Evolutionary conservation across 2,797 vertebrate genomes (phyloP).

Genomic region (Hafferia zeledoni): DNA sequence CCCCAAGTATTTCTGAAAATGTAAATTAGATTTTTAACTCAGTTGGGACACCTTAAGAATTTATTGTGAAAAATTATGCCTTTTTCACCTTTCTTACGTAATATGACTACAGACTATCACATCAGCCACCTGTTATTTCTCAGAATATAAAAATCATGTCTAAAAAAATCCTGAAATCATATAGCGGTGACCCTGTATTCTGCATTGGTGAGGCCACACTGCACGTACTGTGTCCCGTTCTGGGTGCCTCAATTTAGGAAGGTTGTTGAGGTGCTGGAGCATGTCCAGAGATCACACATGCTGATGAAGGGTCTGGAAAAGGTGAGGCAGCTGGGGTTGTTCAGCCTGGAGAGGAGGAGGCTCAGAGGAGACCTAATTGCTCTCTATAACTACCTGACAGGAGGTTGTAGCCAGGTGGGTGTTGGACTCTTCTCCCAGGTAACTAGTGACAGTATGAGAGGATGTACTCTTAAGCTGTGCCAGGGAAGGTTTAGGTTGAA

Average conservation of each 20-base stretch:
- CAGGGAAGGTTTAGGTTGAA: not conserved
- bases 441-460: not conserved
- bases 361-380: not conserved
- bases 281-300: not conserved
- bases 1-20: not conserved
- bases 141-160: not conserved
- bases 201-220: not conserved
- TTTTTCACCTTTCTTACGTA: not conserved
- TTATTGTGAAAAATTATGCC: not conserved
- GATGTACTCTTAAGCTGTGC: not conserved
- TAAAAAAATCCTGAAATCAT: not conserved
- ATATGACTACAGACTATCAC: not conserved
- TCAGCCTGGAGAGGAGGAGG: not conserved
- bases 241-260: not conserved
- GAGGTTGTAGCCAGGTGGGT: not conserved
- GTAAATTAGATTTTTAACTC: not conserved
- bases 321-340: not conserved
- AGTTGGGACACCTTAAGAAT: not conserved
- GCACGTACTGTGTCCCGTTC: not conserved
- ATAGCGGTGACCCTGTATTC: not conserved
- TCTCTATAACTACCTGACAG: not conserved
- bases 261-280: not conserved
- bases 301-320: not conserved
- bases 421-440: not conserved
- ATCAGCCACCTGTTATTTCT: not conserved